Evolutionary conservation across 2,113 vertebrate species (phyloP).

Genomic region (Lycocorax pyrrhopterus): DNA sequence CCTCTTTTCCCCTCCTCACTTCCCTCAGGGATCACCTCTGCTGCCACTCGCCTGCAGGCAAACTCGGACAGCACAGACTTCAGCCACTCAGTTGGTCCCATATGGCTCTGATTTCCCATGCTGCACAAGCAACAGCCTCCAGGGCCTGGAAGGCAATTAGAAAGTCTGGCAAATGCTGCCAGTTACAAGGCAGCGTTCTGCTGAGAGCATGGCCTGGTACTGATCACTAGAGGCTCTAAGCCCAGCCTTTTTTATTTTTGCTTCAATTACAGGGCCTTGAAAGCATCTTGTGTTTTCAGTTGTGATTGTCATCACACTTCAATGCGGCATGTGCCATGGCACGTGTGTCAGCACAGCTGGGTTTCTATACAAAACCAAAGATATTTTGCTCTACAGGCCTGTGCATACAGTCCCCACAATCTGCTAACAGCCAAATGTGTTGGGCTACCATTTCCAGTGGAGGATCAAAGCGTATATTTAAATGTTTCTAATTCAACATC

Average conservation of each 20-base stretch:
- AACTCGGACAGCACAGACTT: neutral
- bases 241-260: slow-evolving; percentile 36
- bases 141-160: slow-evolving; percentile 31
- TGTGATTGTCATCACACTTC: slow-evolving; percentile 49
- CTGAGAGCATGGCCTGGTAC: slow-evolving; percentile 12
- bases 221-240: slow-evolving; percentile 38
- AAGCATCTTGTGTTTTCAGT: slow-evolving; percentile 31
- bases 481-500: neutral
- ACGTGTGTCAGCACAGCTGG: slow-evolving; percentile 24
- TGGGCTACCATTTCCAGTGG: neutral
- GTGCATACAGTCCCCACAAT: neutral
- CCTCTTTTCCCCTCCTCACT: neutral
- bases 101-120: slow-evolving; percentile 10
- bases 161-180: slow-evolving; percentile 23
- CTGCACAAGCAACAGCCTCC: slow-evolving; percentile 2
- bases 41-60: neutral
- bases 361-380: slow-evolving; percentile 16
- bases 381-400: neutral
- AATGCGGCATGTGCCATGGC: slow-evolving; percentile 1
- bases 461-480: slow-evolving; percentile 17
- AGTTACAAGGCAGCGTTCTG: slow-evolving; percentile 10
- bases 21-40: neutral
- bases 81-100: neutral
- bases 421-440: slow-evolving; percentile 1
- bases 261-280: slow-evolving; percentile 35